These are phyloP conservation scores for Tauraco hartlaubi DNA, from an alignment of 2,797 vertebrate genomes.

Conservation along the genomic window DNA sequence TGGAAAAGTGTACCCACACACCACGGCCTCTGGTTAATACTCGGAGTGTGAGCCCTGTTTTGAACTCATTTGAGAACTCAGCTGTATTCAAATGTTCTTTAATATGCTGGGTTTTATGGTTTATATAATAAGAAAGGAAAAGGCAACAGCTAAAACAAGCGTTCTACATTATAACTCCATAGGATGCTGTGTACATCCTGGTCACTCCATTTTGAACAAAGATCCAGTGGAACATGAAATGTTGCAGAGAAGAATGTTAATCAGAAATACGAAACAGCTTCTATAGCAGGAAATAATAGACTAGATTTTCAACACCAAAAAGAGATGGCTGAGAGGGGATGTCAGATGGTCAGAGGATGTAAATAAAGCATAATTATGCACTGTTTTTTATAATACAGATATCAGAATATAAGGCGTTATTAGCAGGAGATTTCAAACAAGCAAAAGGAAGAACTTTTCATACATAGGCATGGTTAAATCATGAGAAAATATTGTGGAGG, in stretches of 20 bases:
- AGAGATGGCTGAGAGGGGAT: not conserved
- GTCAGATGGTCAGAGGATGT: not conserved
- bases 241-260: not conserved
- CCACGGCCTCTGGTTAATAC: not conserved
- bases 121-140: not conserved
- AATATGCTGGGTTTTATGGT: not conserved
- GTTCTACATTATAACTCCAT: not conserved
- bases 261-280: not conserved
- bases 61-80: not conserved
- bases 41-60: accelerated
- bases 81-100: not conserved
- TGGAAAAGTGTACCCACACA: not conserved
- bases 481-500: not conserved
- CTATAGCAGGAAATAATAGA: not conserved
- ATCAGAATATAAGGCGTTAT: not conserved
- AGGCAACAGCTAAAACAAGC: not conserved
- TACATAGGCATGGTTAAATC: not conserved
- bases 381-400: not conserved
- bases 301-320: not conserved
- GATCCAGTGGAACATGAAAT: not conserved
- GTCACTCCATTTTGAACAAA: not conserved
- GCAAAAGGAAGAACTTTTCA: not conserved
- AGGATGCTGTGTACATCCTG: not conserved
- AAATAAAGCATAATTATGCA: not conserved
- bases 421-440: not conserved